Conservation (phyloP, 1,140 invertebrate species). For the Pseudomyrmex sp. region DNA sequence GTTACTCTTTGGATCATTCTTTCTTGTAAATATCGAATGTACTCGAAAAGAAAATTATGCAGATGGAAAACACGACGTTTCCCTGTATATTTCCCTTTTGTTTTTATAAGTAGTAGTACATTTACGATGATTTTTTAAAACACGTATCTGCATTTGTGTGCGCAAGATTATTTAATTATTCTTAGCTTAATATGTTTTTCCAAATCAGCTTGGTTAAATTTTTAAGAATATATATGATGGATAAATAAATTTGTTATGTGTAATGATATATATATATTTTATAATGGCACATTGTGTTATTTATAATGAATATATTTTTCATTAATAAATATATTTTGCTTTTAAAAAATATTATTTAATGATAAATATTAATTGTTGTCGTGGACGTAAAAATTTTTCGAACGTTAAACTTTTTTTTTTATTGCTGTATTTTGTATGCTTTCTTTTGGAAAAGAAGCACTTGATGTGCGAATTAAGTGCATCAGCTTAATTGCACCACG, state of each 20-base stretch:
- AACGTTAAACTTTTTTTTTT: conserved; percentile 10
- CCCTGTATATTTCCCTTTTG: background rate
- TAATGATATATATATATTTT: too few relatives aligned
- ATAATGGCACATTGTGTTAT: too few relatives aligned
- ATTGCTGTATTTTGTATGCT: background rate
- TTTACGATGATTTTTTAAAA: background rate
- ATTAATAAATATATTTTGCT: too few relatives aligned
- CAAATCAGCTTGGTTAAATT: too few relatives aligned
- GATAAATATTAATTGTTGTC: background rate
- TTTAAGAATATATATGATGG: too few relatives aligned
- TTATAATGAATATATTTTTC: too few relatives aligned
- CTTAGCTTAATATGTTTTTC: background rate
- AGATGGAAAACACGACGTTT: too few relatives aligned
- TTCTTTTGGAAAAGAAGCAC: background rate
- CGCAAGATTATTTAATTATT: background rate
- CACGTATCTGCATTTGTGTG: background rate
- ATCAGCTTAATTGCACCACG: conserved; percentile 17
- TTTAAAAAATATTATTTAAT: too few relatives aligned
- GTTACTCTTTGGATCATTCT: background rate
- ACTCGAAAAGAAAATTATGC: background rate
- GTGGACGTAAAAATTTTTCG: background rate
- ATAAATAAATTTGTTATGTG: too few relatives aligned
- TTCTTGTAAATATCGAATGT: background rate
- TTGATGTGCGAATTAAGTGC: conserved; percentile 32
- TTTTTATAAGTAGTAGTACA: background rate